These are phyloP conservation scores for Macrotrachela quadricornifera DNA, from an alignment of 1,140 invertebrate species.

Conservation along the genomic window DNA sequence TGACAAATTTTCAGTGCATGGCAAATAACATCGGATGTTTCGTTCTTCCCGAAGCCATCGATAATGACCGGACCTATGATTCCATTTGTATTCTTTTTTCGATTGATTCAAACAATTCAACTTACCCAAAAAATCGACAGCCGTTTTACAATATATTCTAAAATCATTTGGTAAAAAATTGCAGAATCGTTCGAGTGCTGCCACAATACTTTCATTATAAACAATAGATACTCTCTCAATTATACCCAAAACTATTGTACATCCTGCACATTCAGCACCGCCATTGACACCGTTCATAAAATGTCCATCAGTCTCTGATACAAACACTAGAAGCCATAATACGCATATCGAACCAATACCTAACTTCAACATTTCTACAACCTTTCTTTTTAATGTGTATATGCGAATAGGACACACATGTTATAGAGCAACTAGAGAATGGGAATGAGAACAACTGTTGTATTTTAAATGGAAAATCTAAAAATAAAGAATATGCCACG, in stretches of 20 bases:
- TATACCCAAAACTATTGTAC: conserved; percentile 18
- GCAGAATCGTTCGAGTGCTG: conserved; percentile 17
- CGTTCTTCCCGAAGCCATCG: conserved; percentile 15
- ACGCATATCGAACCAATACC: too few species aligned
- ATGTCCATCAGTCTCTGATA: too few species aligned
- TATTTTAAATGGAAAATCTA: too few species aligned
- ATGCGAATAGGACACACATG: too few species aligned
- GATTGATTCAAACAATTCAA: background rate
- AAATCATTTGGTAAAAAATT: conserved; percentile 12
- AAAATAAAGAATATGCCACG: too few species aligned
- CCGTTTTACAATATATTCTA: conserved; percentile 12
- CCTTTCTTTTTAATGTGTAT: too few species aligned
- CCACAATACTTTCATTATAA: conserved; percentile 17
- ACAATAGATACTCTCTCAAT: conserved; percentile 18
- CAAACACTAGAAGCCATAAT: too few species aligned
- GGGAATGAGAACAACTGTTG: too few species aligned
- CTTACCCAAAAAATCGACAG: conserved; percentile 12
- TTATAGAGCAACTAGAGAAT: too few species aligned
- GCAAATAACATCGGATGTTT: conserved; percentile 21
- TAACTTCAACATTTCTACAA: too few species aligned
- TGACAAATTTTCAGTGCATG: conserved; percentile 16
- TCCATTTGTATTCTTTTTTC: conserved; percentile 3
- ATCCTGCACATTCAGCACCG: conserved; percentile 14
- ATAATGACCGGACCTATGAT: conserved; percentile 14
- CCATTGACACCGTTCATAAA: background rate